Evolutionary conservation across 1,140 invertebrate genomes (phyloP), one percentile per base, ranked within the genome.

Genomic region (Lasaia peninsularis): DNA sequence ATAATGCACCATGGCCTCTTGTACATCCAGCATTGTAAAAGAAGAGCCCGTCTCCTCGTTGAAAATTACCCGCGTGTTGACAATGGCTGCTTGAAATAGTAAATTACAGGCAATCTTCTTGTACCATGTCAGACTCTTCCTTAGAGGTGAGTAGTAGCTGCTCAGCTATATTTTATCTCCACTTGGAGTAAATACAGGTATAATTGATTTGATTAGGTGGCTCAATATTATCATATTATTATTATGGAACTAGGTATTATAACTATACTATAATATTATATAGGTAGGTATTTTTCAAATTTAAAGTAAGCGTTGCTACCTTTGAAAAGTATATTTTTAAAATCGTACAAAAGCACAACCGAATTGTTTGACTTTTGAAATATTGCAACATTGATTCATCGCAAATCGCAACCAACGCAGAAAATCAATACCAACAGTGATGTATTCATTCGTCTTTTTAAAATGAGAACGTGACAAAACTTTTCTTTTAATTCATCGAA

Each of bases 391-490:
- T 67, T 66, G 49, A 60, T 54, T 21, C 20, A 63, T 58, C 60
- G 61, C 59, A 73, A 69, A 40, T 33, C 73, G 71, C 71, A 72
- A 72, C 71, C 69, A 72, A 72, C 74, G 75, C 77, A 80, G 73
- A 86, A 88, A 88, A 86, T 88, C 83, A 86, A 88, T 88, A 88
- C 69, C 55, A 71, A 79, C 78, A 81, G 76, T 81, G 80, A 84
- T 83, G 77, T 80, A 80, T 85, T 83, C 77, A 71, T 69, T 74
- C 62, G 74, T 71, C 80, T 83, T 86, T 88, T 86, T 86, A 88
- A 88, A 88, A 88, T 86, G 85, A 88, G 83, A 88, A 88, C 78
- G 77, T 88, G 79, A 88, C 83, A 85, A 88, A 86, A 84, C 76
- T 78, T 80, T 86, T 77, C 76, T 75, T 77, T 75, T 75, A 75